These are phyloP conservation scores for Orthonychiurus folsomi DNA, from an alignment of 2,888 invertebrate genomes.

Conservation along the genomic window DNA sequence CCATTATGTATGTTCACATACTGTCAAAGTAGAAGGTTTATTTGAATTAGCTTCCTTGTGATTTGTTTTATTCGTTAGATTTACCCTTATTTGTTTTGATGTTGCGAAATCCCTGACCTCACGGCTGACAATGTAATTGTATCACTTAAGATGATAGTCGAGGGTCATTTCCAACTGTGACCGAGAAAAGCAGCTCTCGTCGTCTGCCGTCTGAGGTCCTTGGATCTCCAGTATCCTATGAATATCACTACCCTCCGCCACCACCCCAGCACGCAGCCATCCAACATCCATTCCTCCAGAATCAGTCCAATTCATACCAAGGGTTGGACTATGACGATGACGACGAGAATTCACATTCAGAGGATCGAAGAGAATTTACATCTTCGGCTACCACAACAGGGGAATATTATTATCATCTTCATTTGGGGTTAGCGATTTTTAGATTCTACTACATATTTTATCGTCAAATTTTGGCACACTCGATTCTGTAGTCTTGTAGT, in stretches of 20 bases:
- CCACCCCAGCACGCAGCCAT: background rate
- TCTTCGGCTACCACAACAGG: background rate
- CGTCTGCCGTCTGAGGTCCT: background rate
- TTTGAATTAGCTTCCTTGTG: no score
- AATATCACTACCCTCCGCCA: background rate
- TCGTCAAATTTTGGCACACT: no score
- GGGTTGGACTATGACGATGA: background rate
- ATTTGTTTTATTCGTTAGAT: no score
- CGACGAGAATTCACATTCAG: background rate
- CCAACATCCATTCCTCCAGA: background rate
- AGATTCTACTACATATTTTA: no score
- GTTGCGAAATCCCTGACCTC: background rate
- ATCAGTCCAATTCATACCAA: background rate
- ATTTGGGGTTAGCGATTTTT: background rate
- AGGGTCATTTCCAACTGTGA: background rate
- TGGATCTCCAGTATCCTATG: background rate
- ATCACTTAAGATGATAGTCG: background rate
- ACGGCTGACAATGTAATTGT: slow-evolving; percentile 1
- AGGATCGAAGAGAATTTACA: background rate
- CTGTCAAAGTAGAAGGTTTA: no score
- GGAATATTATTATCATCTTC: background rate
- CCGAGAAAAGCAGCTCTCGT: background rate
- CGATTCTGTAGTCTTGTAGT: no score
- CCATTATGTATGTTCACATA: no score
- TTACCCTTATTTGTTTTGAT: no score